phyloP scores from a whole-genome alignment of 1,140 invertebrate genomes.

The Drosophila kohkoa region DNA sequence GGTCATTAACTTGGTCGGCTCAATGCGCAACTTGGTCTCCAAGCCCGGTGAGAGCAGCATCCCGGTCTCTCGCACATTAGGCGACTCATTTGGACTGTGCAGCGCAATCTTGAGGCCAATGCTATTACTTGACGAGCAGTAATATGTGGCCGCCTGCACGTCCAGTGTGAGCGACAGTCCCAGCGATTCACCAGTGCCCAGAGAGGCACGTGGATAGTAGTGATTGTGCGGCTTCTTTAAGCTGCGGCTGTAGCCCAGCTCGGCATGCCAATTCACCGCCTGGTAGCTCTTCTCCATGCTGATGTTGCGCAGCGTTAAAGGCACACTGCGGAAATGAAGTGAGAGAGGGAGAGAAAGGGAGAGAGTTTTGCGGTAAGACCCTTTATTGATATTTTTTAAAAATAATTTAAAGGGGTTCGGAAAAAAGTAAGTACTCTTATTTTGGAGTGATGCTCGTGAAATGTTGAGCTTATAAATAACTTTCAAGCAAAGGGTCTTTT shows the following conservation, averaged over 20 bases:
- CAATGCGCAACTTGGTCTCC: conserved; percentile 88
- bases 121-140: conserved; percentile 91
- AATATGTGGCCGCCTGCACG: conserved; percentile 90
- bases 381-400: no score
- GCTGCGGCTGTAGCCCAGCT: conserved; percentile 87
- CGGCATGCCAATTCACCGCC: conserved; percentile 90
- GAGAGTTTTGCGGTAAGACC: no score
- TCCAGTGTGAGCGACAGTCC: conserved; percentile 90
- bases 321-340: conserved; percentile 28
- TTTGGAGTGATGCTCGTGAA: no score
- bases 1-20: conserved; percentile 88
- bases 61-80: conserved; percentile 90
- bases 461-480: no score
- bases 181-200: conserved; percentile 87
- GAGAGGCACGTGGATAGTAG: conserved; percentile 88
- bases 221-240: conserved; percentile 67
- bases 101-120: conserved; percentile 90
- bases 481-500: no score
- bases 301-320: conserved; percentile 51
- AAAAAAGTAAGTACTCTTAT: no score
- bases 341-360: neutral
- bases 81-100: conserved; percentile 91
- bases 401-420: no score
- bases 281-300: conserved; percentile 20
- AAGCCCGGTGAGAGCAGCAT: conserved; percentile 88